A percentile compares a stretch with the other conserved stretches of the same genome.
Conservation (phyloP, 2,113 vertebrate genomes). For the Chamaetylas fuelleborni region DNA sequence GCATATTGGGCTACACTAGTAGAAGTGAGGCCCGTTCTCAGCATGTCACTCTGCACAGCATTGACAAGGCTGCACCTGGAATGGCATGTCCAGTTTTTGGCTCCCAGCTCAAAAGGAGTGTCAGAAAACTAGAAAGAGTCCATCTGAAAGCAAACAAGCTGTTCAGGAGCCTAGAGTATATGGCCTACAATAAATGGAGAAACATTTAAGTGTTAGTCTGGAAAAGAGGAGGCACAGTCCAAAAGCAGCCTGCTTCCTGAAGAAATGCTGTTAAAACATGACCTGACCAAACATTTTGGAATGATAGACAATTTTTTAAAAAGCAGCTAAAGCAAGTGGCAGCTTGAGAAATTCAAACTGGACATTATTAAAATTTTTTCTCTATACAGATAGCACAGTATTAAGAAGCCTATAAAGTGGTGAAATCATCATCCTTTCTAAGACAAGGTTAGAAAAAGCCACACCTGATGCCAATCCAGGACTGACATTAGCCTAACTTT, state of each 20-base stretch:
- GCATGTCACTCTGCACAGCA: background rate
- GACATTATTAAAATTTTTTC: background rate
- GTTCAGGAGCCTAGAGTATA: background rate
- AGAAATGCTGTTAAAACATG: background rate
- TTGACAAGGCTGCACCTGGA: background rate
- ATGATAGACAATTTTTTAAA: background rate
- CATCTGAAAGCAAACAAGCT: background rate
- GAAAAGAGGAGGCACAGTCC: background rate
- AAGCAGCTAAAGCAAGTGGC: background rate
- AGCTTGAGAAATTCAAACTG: background rate
- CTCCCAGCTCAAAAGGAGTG: background rate
- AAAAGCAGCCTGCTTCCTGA: background rate
- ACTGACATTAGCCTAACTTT: background rate
- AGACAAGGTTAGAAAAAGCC: background rate
- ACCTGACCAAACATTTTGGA: background rate
- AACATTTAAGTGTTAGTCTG: background rate
- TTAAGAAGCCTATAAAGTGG: background rate
- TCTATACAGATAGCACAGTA: background rate
- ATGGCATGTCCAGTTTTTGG: background rate
- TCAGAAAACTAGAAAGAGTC: background rate
- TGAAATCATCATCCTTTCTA: background rate
- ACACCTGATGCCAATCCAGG: background rate
- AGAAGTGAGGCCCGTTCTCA: background rate
- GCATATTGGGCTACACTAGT: background rate
- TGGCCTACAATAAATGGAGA: background rate